Evolutionary conservation across 2,888 invertebrate genomes (phyloP).

Genomic region (Lumbricus terrestris): DNA sequence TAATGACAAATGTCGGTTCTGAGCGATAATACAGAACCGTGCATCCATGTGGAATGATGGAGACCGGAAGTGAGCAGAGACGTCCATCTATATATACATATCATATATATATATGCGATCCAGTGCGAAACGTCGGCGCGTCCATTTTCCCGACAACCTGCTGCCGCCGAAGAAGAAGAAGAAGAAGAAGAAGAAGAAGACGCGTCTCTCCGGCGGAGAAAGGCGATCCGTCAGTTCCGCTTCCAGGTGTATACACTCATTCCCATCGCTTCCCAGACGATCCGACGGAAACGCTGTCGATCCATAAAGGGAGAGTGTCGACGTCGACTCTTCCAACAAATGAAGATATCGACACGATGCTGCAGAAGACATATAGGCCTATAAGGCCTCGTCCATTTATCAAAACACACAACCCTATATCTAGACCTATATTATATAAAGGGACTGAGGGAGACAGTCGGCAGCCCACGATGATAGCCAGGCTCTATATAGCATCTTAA

Average conservation of each 20-base stretch:
- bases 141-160: constrained; percentile 12
- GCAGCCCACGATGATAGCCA: neutral
- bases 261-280: constrained; percentile 12
- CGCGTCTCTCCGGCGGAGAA: too few relatives aligned
- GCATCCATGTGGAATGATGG: neutral
- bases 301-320: constrained; percentile 5
- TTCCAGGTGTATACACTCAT: too few relatives aligned
- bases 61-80: neutral
- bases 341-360: neutral
- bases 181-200: too few relatives aligned
- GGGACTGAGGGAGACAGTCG: too few relatives aligned
- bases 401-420: neutral
- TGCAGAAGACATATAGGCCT: neutral
- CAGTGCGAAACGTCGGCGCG: neutral
- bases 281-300: neutral
- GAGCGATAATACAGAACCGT: constrained; percentile 9
- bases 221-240: constrained; percentile 11
- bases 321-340: neutral
- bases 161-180: neutral
- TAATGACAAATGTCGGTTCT: constrained; percentile 6
- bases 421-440: too few relatives aligned
- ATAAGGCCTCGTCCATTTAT: neutral
- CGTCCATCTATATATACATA: too few relatives aligned
- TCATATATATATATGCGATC: too few relatives aligned
- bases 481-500: too few relatives aligned